Conservation (phyloP, 2,113 vertebrate species). For the Tapirus terrestris region DNA sequence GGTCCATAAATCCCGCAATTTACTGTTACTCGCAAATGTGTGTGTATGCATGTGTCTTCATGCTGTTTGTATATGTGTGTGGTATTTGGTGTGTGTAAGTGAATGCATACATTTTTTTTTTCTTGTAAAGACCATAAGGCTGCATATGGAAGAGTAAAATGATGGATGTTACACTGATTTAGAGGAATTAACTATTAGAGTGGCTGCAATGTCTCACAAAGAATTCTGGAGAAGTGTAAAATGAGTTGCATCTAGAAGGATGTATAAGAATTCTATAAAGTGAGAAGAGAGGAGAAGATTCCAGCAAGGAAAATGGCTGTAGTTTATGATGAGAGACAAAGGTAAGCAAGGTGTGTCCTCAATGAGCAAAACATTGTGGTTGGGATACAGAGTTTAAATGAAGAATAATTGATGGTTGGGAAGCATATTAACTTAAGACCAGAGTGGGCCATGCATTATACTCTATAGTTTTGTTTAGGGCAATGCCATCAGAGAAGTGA, state of each 20-base stretch:
- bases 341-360: not conserved
- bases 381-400: not conserved
- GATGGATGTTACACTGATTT: not conserved
- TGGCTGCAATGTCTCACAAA: not conserved
- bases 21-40: not conserved
- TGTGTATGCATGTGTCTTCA: rapidly evolving
- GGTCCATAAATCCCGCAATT: not conserved
- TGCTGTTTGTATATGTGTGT: not conserved
- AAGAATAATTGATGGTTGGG: not conserved
- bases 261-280: not conserved
- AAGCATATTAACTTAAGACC: not conserved
- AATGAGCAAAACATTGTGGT: not conserved
- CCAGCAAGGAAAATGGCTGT: not conserved
- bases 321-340: not conserved
- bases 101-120: not conserved
- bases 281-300: not conserved
- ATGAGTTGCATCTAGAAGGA: not conserved
- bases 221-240: not conserved
- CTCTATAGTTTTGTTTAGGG: not conserved
- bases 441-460: rapidly evolving
- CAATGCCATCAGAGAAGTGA: not conserved
- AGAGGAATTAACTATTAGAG: not conserved
- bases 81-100: not conserved
- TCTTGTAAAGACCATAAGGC: not conserved
- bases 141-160: not conserved